Conservation (phyloP, 2,888 invertebrate species). For the Chrysolina americana region DNA sequence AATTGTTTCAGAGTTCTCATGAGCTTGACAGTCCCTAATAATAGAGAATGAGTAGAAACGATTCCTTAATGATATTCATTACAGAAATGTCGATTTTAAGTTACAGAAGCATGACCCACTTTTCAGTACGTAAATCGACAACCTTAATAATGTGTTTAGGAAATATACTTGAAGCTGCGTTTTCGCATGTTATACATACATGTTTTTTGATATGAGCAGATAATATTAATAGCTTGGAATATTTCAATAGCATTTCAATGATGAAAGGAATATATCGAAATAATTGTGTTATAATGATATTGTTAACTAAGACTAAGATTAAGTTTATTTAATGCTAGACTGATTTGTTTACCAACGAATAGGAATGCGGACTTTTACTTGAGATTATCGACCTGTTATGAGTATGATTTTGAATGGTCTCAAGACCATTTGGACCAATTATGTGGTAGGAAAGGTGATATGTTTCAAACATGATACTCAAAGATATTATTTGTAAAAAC, state of each 20-base stretch:
- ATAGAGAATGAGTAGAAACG: too few species aligned
- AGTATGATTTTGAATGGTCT: neutral
- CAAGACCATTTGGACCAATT: neutral
- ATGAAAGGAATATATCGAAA: neutral
- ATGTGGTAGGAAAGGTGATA: neutral
- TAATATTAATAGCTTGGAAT: neutral
- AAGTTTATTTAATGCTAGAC: neutral
- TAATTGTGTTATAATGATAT: neutral
- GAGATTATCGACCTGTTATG: neutral
- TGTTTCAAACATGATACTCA: too few species aligned
- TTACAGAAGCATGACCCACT: neutral
- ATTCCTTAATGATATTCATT: neutral
- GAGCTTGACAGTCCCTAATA: too few species aligned
- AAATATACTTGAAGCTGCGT: neutral
- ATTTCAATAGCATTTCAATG: neutral
- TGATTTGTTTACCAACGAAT: neutral
- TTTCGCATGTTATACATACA: neutral
- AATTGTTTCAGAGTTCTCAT: too few species aligned
- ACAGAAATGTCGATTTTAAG: neutral
- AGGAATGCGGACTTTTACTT: neutral
- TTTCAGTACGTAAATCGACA: neutral
- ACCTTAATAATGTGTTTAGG: neutral
- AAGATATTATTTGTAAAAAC: too few species aligned
- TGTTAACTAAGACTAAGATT: neutral
- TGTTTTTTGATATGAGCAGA: neutral